Percentiles rank a stretch among this genome's conserved stretches.
Evolutionary conservation across 2,113 vertebrate species (phyloP).

Genomic region (Indicator indicator): DNA sequence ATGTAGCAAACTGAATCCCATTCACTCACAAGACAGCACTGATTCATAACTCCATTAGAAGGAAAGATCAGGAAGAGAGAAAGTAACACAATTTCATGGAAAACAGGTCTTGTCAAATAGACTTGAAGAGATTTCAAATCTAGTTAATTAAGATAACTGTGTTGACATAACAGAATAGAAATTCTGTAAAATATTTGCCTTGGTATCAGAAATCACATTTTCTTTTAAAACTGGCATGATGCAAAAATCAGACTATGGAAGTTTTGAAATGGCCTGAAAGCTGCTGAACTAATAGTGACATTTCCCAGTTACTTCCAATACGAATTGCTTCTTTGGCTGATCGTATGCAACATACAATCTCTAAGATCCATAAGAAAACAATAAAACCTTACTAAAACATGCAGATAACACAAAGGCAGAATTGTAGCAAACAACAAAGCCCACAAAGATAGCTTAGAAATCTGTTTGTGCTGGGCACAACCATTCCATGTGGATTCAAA

Average conservation of each 20-base stretch:
- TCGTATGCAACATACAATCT: neutral
- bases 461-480: neutral
- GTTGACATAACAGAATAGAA: conserved; percentile 40
- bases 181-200: conserved; percentile 31
- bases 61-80: conserved; percentile 21
- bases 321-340: neutral
- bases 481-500: neutral
- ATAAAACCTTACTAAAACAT: conserved; percentile 11
- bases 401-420: conserved; percentile 19
- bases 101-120: conserved; percentile 48
- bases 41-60: conserved; percentile 24
- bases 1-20: conserved; percentile 36
- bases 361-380: conserved; percentile 2
- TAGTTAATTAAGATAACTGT: conserved; percentile 53
- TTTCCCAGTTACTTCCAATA: neutral
- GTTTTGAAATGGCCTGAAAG: neutral
- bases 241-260: neutral
- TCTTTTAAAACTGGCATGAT: conserved; percentile 1
- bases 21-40: neutral
- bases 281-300: neutral
- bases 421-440: conserved; percentile 16
- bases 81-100: conserved; percentile 49
- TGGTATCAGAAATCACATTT: conserved; percentile 6
- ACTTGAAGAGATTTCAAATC: conserved; percentile 41
- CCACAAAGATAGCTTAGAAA: neutral